Conservation (phyloP, 2,113 vertebrate species). For the Bufo gargarizans region DNA sequence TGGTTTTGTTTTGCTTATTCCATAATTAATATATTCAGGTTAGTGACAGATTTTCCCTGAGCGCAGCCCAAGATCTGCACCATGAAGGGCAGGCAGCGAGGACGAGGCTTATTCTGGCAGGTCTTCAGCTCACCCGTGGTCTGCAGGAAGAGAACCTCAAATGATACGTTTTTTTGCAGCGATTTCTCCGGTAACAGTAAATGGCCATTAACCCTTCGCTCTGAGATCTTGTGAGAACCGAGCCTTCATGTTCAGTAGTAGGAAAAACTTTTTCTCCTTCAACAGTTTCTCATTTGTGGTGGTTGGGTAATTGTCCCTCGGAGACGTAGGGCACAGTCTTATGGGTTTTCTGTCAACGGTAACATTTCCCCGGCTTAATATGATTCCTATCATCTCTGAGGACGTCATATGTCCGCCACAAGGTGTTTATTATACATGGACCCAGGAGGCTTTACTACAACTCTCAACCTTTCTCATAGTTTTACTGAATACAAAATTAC, state of each 20-base stretch:
- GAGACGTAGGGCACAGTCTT: not conserved
- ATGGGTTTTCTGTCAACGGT: not conserved
- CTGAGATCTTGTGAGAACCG: not conserved
- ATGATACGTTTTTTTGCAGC: not conserved
- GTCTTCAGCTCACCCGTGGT: not conserved
- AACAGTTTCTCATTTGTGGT: constrained; percentile 13
- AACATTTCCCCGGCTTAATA: not conserved
- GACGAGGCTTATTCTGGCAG: not conserved
- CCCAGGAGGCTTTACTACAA: not conserved
- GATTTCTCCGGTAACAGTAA: not conserved
- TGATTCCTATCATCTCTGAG: not conserved
- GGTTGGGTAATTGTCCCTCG: not conserved
- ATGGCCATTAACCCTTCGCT: not conserved
- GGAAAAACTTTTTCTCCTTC: constrained; percentile 6
- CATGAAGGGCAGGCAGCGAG: not conserved
- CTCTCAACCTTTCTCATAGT: no score
- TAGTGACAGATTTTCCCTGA: constrained; percentile 14
- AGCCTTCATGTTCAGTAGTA: no score
- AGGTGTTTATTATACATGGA: not conserved
- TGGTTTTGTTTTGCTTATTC: not conserved
- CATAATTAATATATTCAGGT: not conserved
- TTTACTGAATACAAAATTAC: no score
- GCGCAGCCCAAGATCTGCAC: not conserved
- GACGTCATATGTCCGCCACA: not conserved
- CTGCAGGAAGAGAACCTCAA: not conserved